phyloP scores from a whole-genome alignment of 2,113 vertebrate species.

The Pterocles gutturalis region DNA sequence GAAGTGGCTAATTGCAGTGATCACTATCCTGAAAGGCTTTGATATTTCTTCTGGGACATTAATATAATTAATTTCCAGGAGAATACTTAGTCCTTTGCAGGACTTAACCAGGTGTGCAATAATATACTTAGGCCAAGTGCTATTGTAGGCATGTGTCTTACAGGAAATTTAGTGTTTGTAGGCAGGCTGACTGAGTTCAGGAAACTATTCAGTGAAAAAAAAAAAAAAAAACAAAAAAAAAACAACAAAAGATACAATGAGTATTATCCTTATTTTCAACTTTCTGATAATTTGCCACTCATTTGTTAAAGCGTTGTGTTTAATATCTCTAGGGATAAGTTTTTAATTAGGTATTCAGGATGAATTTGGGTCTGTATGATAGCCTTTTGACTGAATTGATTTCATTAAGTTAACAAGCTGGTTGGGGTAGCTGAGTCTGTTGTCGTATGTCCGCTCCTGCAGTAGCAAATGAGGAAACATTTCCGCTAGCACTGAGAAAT shows the following conservation, averaged over 20 bases:
- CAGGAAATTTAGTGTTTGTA: neutral
- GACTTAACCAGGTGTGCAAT: neutral
- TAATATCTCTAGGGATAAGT: neutral
- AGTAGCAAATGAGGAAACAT: neutral
- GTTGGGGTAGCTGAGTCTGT: neutral
- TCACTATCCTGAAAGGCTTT: accelerated
- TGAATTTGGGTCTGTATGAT: neutral
- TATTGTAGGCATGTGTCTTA: neutral
- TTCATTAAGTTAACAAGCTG: neutral
- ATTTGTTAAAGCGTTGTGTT: neutral
- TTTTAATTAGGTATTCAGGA: neutral
- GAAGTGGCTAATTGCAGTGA: accelerated
- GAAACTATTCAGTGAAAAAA: neutral
- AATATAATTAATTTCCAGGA: accelerated
- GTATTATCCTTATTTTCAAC: neutral
- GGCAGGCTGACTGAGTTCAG: neutral
- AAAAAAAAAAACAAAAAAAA: neutral
- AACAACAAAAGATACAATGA: neutral
- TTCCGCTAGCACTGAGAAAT: conserved; percentile 3
- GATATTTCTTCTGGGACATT: neutral
- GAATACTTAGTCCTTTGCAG: neutral
- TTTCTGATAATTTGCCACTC: neutral
- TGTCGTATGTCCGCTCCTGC: neutral
- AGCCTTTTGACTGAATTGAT: neutral
- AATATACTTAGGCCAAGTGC: neutral